Base-by-base conservation (phyloP, 2,888 invertebrate genomes). In the Yponomeuta malinellus region DNA sequence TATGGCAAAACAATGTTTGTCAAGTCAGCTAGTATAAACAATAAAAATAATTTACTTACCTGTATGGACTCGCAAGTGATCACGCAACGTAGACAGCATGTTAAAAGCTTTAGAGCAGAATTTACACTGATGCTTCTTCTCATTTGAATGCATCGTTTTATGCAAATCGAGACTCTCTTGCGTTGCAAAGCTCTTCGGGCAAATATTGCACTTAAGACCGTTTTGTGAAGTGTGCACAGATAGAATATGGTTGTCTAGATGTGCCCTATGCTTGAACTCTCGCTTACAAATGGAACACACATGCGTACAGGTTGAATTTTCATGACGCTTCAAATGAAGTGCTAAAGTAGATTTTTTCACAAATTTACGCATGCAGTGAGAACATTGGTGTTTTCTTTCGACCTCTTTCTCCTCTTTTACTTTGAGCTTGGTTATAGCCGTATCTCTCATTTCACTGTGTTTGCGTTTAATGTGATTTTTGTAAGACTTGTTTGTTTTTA, bases 81-180 rank as follows among this genome's bases (percentile, higher is more conserved):
- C 94, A 48, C 90, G 93, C 64, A 94, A 78, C 0, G 94, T 93
- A 0, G 94, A 94, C 15, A 92, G 74, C 93, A 94, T 93, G 1
- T 89, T 76, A 70, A 90, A 90, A 0, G 84, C 81, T 72, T 93
- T 93, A 43, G 79, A 81, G 73, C 93, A 93, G 1, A 85, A 73
- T 0, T 82, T 82, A 74, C 94, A 94, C 10, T 89, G 84, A 75
- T 94, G 93, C 64, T 91, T 92, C 33, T 91, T 88, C 29, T 87
- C 86, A 2, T 85, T 78, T 23, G 81, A 83, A 77, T 94, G 94
- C 23, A 80, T 83, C 3, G 92, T 87, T 74, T 86, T 85, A 75
- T 94, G 94, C 0, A 81, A 75, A 52, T 90, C 83, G 10, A 94
- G 79, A 43, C 84, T 84, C 8, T 90, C 88, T 74, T 90, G 84